Evolutionary conservation across 1,140 invertebrate species (phyloP).

Genomic region (Camponotus vicinus): DNA sequence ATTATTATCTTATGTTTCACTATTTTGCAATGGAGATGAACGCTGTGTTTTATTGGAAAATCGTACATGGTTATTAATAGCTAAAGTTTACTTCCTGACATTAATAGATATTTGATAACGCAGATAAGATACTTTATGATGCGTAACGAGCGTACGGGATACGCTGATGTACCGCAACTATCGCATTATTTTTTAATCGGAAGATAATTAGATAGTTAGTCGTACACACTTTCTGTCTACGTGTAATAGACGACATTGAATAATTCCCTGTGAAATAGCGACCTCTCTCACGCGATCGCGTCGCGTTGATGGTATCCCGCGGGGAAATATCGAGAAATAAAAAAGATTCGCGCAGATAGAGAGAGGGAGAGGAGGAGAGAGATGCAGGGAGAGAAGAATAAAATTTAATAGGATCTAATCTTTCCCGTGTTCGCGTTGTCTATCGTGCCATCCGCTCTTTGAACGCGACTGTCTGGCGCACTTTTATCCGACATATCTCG

Average conservation of each 20-base stretch:
- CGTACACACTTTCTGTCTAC: not conserved
- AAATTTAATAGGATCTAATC: constrained; percentile 50
- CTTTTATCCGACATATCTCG: constrained; percentile 36
- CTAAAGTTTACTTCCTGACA: constrained; percentile 36
- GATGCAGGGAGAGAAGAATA: constrained; percentile 5
- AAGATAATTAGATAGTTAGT: constrained; percentile 47
- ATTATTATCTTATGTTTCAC: not conserved
- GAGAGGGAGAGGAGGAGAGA: not conserved
- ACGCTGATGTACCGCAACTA: constrained; percentile 39
- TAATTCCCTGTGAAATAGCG: constrained; percentile 36
- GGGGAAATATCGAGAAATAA: constrained; percentile 28
- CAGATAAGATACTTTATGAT: constrained; percentile 43
- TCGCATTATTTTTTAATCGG: constrained; percentile 48
- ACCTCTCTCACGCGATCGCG: constrained; percentile 52
- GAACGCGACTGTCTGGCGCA: constrained; percentile 30
- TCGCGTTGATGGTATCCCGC: constrained; percentile 31
- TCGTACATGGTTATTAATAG: constrained; percentile 2
- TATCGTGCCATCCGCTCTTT: constrained; percentile 42
- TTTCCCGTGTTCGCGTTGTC: constrained; percentile 34
- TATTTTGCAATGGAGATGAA: constrained; percentile 3
- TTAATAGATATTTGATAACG: constrained; percentile 38
- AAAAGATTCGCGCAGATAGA: not conserved
- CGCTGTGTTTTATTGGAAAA: constrained; percentile 16
- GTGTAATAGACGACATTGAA: constrained; percentile 37
- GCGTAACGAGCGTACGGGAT: constrained; percentile 47